Conservation (phyloP, 2,797 vertebrate species). For the Bovichtus variegatus region DNA sequence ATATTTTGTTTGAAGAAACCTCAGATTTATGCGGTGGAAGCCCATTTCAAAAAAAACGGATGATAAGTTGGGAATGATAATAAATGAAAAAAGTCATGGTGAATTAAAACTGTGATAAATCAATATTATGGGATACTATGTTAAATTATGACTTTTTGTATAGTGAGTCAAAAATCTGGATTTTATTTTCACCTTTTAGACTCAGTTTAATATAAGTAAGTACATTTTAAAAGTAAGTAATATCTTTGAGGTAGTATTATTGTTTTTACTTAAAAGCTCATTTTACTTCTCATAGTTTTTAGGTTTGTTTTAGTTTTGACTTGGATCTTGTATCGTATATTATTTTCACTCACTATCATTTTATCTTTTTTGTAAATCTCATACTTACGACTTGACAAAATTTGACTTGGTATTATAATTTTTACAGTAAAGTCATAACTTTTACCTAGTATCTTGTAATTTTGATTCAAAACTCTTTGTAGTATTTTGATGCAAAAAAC, state of each 20-base stretch:
- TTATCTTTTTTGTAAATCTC: no score
- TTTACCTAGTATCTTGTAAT: background rate
- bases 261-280: no score
- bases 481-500: background rate
- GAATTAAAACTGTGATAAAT: background rate
- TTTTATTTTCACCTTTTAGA: background rate
- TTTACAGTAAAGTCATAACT: background rate
- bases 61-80: background rate
- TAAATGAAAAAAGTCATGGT: background rate
- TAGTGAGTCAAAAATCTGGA: background rate
- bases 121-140: background rate
- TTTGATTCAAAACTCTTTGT: background rate
- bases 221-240: background rate
- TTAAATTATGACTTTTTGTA: background rate
- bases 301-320: no score
- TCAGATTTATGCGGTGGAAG: slow-evolving; percentile 12
- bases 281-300: no score
- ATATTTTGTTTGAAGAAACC: slow-evolving; percentile 21
- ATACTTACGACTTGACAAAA: background rate
- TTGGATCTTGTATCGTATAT: no score
- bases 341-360: no score
- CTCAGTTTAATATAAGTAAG: background rate
- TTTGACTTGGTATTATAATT: background rate
- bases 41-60: background rate
- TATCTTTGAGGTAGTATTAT: background rate